A percentile compares a stretch with the other conserved stretches of the same genome.
Evolutionary conservation across 2,888 invertebrate genomes (phyloP).

Genomic region (Cynaeus angustus): DNA sequence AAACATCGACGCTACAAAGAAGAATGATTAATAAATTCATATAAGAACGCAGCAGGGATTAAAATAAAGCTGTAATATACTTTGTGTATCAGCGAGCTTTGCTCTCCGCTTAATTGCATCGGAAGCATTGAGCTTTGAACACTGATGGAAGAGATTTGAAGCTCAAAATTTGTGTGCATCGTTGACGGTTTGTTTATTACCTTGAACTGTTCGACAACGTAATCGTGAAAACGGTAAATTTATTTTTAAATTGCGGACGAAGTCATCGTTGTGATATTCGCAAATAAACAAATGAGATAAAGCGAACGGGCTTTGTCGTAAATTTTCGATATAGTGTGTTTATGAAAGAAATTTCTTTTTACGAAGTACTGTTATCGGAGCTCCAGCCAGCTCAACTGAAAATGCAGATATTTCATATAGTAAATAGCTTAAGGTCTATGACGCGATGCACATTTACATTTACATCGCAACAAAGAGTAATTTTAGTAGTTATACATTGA

Average conservation of each 20-base stretch:
- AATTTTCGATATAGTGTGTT: slow-evolving; percentile 15
- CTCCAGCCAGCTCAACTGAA: slow-evolving; percentile 6
- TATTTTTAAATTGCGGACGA: slow-evolving; percentile 37
- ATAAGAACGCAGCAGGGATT: slow-evolving; percentile 40
- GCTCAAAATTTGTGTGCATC: slow-evolving; percentile 21
- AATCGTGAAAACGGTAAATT: slow-evolving; percentile 42
- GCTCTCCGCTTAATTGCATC: slow-evolving; percentile 34
- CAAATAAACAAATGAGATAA: slow-evolving; percentile 35
- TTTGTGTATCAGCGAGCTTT: slow-evolving; percentile 22
- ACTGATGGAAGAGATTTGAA: slow-evolving; percentile 26
- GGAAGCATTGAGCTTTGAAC: slow-evolving; percentile 26
- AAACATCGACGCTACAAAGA: slow-evolving; percentile 36
- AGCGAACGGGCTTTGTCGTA: slow-evolving; percentile 38
- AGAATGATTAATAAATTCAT: slow-evolving; percentile 44
- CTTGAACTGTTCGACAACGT: slow-evolving; percentile 11
- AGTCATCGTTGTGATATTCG: slow-evolving; percentile 33
- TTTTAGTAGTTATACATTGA: background rate
- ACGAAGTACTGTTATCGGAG: slow-evolving; percentile 3
- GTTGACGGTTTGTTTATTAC: slow-evolving; percentile 24
- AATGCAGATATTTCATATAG: slow-evolving; percentile 1
- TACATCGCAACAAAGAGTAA: background rate
- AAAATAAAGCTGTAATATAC: slow-evolving; percentile 42
- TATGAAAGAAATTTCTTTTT: slow-evolving; percentile 10
- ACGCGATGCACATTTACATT: background rate
- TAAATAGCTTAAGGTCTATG: background rate